These are phyloP conservation scores for Philereme vetulata DNA, from an alignment of 2,888 invertebrate species.

Conservation along the genomic window DNA sequence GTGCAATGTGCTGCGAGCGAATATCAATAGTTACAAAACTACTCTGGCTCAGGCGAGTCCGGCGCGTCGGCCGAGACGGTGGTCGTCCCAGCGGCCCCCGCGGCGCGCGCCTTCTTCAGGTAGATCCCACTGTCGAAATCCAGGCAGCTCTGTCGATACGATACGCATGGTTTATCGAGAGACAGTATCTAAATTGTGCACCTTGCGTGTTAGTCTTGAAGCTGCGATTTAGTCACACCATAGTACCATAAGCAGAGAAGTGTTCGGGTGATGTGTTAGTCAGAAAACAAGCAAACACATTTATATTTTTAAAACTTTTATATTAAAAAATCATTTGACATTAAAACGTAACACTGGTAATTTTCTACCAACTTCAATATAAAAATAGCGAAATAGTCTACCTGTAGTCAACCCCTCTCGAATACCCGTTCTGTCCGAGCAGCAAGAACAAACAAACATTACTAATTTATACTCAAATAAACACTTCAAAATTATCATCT, in stretches of 20 bases:
- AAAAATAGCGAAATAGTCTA: conserved; percentile 59
- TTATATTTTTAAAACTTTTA: conserved; percentile 59
- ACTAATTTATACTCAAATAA: conserved; percentile 61
- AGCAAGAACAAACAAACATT: conserved; percentile 69
- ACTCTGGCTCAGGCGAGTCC: conserved; percentile 80
- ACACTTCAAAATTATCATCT: conserved; percentile 61
- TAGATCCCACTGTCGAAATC: conserved; percentile 81
- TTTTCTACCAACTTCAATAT: conserved; percentile 64
- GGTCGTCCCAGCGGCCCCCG: conserved; percentile 61
- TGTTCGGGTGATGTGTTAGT: conserved; percentile 47
- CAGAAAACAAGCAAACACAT: conserved; percentile 66
- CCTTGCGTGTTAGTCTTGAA: conserved; percentile 19
- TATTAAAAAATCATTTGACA: conserved; percentile 70
- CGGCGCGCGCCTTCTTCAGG: conserved; percentile 74
- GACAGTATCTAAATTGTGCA: neutral
- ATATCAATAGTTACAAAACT: conserved; percentile 38
- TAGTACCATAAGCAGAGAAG: conserved; percentile 16
- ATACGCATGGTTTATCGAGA: conserved; percentile 42
- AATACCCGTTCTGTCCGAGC: conserved; percentile 77
- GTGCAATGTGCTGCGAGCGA: conserved; percentile 40
- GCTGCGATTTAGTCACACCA: conserved; percentile 24
- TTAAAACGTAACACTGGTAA: conserved; percentile 66
- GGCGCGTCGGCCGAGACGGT: conserved; percentile 73
- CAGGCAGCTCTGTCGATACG: conserved; percentile 76
- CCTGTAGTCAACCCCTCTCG: conserved; percentile 78